phyloP scores from a whole-genome alignment of 2,888 invertebrate species.

The Smittia aterrima region DNA sequence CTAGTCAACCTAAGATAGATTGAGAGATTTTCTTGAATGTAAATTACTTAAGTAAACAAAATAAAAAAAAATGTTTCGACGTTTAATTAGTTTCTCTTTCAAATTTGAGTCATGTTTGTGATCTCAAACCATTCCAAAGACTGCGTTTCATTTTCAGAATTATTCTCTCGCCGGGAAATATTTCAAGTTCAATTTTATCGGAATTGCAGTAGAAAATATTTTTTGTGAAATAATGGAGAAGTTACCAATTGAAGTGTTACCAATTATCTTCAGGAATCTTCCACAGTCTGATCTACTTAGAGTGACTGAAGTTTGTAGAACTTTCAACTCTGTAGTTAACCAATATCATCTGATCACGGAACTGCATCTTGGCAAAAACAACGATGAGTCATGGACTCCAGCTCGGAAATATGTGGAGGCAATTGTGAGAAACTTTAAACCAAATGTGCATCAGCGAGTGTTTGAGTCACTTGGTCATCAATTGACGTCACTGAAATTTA shows the following conservation, averaged over 20 bases:
- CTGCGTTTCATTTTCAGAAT: not conserved
- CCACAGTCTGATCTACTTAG: not conserved
- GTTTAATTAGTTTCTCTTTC: not conserved
- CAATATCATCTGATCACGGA: not conserved
- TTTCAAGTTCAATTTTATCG: not conserved
- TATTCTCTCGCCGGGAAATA: not conserved
- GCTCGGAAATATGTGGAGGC: not conserved
- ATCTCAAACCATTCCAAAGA: too few species aligned
- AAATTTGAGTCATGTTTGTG: not conserved
- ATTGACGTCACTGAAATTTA: not conserved
- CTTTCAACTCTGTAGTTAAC: not conserved
- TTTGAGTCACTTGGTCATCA: not conserved
- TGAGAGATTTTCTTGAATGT: not conserved
- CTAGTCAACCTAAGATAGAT: constrained; percentile 30
- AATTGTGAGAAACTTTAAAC: not conserved
- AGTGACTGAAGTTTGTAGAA: not conserved
- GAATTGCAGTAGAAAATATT: too few species aligned
- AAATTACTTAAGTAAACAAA: constrained; percentile 3
- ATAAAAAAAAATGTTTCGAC: not conserved
- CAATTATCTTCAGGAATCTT: not conserved
- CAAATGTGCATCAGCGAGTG: not conserved
- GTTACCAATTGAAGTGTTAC: not conserved
- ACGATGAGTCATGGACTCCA: not conserved
- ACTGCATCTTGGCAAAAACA: not conserved
- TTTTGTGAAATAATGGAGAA: not conserved